Evolutionary conservation across 2,888 invertebrate species (phyloP), one percentile per base, ranked within the genome.

Genomic region (Volucella zonaria): DNA sequence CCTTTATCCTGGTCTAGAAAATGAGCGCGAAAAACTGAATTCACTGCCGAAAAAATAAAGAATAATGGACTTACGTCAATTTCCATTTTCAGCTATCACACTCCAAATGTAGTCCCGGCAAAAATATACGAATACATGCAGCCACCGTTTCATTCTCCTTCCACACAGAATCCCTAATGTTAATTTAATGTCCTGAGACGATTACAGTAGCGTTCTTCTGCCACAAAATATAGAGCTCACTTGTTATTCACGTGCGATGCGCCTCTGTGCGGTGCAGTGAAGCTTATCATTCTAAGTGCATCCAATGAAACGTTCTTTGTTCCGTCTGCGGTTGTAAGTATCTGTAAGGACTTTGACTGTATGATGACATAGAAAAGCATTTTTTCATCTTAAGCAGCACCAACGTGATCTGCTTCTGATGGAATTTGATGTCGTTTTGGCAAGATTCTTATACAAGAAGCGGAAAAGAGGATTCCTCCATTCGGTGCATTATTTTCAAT

Each of bases 181-280:
- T 70, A 70, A 78, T 78, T 78, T 78, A 78, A 78, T 78, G 77
- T 78, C 70, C 49, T 49, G n/a, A 78, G 70, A 71, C 56, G 62
- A 70, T 71, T 62, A 49, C 31, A 54, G 56, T 47, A 58, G 49
- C 49, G 23, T 23, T 42, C 43, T 23, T 40, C 59, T 31, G 31
- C 6, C 31, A 31, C 23, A 23, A 43, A 14, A 11, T 43, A 8
- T 11, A 12, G 38, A 3, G n/a, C 14, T 42, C 8, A 58, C 40
- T 40, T 15, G 14, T 10, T 40, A 40, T 58, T 40, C 58, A 31
- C 31, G n/a, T 14, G 10, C 58, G 14, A 12, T 31, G 11, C 40
- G 54, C 31, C 54, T n/a, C 54, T 31, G 14, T 23, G 43, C 14
- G 23, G 47, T 49, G 15, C 62, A 59, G 38, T 51, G n/a, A 51